Evolutionary conservation across 2,888 invertebrate genomes (phyloP).

Genomic region (Sphaerophoria rueppellii): DNA sequence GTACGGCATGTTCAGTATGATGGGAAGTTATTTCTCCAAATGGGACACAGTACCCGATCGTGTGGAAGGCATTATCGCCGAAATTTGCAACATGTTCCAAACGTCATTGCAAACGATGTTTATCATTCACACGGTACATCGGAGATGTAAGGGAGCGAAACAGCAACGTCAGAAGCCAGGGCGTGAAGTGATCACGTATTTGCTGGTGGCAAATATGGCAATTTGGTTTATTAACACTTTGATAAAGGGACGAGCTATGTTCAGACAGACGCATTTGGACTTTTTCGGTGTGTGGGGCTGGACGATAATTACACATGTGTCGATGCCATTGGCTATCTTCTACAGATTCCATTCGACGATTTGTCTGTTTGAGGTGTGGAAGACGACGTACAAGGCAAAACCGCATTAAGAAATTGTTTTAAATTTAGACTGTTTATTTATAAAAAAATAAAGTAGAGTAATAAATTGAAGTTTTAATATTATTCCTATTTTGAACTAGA

Average conservation of each 20-base stretch:
- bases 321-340: conserved; percentile 94
- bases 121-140: conserved; percentile 89
- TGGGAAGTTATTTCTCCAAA: conserved; percentile 83
- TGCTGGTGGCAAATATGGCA: conserved; percentile 91
- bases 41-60: conserved; percentile 82
- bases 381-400: conserved; percentile 91
- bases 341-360: conserved; percentile 96
- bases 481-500: no score
- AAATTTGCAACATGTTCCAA: conserved; percentile 89
- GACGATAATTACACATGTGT: conserved; percentile 95
- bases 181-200: conserved; percentile 92
- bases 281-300: conserved; percentile 95
- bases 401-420: conserved; percentile 73
- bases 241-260: conserved; percentile 92
- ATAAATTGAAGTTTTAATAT: neutral
- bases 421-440: conserved; percentile 32
- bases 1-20: conserved; percentile 93
- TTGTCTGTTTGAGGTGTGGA: conserved; percentile 96
- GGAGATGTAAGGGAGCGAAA: conserved; percentile 88
- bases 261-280: conserved; percentile 90
- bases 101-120: conserved; percentile 91
- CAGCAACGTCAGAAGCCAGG: conserved; percentile 91
- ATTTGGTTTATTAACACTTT: conserved; percentile 94
- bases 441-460: neutral
- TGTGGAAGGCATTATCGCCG: conserved; percentile 87